Conservation (phyloP, 2,888 invertebrate species). For the Itoplectis maculator region DNA sequence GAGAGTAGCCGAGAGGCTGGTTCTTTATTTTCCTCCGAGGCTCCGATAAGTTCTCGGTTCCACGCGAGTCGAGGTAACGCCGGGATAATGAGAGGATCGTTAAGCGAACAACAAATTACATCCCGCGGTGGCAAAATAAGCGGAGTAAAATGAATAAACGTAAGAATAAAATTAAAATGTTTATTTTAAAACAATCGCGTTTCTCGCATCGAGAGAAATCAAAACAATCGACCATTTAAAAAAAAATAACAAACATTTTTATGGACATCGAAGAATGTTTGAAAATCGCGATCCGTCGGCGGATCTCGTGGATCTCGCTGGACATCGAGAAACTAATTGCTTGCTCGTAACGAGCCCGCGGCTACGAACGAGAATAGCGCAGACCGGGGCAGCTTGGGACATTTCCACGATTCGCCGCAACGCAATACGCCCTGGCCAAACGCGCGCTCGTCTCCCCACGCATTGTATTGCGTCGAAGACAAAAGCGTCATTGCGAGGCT, state of each 20-base stretch:
- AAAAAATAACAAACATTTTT: background rate
- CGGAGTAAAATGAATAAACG: background rate
- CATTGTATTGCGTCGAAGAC: background rate
- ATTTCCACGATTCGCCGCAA: too few relatives aligned
- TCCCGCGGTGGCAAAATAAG: background rate
- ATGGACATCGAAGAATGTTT: background rate
- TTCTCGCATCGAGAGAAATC: background rate
- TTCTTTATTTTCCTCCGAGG: slow-evolving; percentile 13
- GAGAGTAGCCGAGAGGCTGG: background rate
- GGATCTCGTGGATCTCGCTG: background rate
- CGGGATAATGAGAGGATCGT: slow-evolving; percentile 14
- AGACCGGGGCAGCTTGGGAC: background rate
- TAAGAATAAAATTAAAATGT: too few relatives aligned
- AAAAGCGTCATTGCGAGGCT: background rate
- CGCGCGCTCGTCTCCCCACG: background rate
- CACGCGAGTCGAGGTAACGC: background rate
- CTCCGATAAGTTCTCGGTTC: slow-evolving; percentile 13
- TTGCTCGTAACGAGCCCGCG: background rate
- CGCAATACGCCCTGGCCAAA: too few relatives aligned
- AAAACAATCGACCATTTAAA: too few relatives aligned
- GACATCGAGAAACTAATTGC: slow-evolving; percentile 8
- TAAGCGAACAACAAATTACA: slow-evolving; percentile 8
- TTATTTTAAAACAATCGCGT: background rate
- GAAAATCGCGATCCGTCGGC: background rate
- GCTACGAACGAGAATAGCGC: background rate